phyloP scores from a whole-genome alignment of 2,797 vertebrate genomes.

The Phrynocephalus vlangalii region DNA sequence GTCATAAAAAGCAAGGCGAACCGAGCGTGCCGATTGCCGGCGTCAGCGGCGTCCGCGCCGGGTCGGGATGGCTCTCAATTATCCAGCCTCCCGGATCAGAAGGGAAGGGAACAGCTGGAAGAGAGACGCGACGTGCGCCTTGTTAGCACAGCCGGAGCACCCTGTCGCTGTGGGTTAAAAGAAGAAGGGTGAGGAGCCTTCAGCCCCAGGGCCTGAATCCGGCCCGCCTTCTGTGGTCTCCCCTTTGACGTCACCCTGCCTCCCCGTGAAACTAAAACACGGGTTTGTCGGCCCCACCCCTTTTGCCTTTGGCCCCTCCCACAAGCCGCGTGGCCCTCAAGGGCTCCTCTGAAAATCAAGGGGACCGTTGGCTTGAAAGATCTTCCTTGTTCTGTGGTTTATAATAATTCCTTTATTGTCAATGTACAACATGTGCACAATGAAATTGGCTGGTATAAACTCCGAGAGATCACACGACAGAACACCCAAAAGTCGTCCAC shows the following conservation, averaged over 20 bases:
- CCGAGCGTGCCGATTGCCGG: background rate
- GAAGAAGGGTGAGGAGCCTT: background rate
- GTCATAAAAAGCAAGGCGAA: background rate
- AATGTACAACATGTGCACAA: no score
- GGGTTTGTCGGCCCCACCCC: no score
- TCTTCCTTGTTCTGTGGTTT: no score
- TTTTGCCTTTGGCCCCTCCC: background rate
- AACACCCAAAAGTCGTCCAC: no score
- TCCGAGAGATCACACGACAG: no score
- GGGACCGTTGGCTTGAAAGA: no score
- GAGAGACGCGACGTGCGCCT: no score
- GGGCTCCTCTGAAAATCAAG: no score
- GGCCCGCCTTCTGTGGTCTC: background rate
- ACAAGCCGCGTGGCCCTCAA: background rate
- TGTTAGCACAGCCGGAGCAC: background rate
- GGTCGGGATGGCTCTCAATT: background rate
- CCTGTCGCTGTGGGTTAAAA: no score
- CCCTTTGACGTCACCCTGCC: background rate
- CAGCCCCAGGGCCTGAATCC: background rate
- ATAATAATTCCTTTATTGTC: no score
- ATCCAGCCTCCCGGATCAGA: background rate
- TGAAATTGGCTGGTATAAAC: no score
- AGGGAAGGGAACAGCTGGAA: background rate
- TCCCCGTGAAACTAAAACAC: no score
- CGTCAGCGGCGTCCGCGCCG: background rate